Evolutionary conservation across 2,888 invertebrate genomes (phyloP).

Genomic region (Metellina segmentata): DNA sequence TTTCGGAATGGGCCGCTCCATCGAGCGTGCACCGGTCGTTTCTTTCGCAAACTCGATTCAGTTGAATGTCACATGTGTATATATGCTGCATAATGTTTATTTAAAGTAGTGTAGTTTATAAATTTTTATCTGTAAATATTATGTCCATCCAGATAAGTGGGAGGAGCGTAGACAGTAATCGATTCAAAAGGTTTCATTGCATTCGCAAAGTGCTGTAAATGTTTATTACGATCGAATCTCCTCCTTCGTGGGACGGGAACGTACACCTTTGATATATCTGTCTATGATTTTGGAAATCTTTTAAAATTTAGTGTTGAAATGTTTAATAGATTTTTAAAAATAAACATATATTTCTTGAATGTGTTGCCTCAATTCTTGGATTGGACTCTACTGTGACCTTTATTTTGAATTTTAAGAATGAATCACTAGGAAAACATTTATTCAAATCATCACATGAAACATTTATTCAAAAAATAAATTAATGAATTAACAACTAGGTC

Average conservation of each 20-base stretch:
- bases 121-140: not conserved
- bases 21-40: not conserved
- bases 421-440: no score
- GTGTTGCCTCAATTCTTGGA: not conserved
- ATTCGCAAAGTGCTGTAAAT: not conserved
- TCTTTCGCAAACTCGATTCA: not conserved
- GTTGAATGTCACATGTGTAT: not conserved
- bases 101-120: not conserved
- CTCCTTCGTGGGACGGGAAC: not conserved
- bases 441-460: no score
- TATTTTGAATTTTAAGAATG: no score
- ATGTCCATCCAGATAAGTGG: not conserved
- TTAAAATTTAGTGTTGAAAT: conserved; percentile 55
- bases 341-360: conserved; percentile 62
- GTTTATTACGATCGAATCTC: not conserved
- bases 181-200: not conserved
- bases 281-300: conserved; percentile 39
- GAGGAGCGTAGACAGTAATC: not conserved
- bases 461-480: no score
- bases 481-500: no score
- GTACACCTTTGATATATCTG: conserved; percentile 15
- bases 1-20: not conserved
- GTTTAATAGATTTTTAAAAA: conserved; percentile 55
- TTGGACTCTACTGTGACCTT: not conserved
- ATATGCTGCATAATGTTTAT: not conserved